Base-by-base conservation (phyloP, 1,140 invertebrate genomes). In the Ostrea denselamellosa region DNA sequence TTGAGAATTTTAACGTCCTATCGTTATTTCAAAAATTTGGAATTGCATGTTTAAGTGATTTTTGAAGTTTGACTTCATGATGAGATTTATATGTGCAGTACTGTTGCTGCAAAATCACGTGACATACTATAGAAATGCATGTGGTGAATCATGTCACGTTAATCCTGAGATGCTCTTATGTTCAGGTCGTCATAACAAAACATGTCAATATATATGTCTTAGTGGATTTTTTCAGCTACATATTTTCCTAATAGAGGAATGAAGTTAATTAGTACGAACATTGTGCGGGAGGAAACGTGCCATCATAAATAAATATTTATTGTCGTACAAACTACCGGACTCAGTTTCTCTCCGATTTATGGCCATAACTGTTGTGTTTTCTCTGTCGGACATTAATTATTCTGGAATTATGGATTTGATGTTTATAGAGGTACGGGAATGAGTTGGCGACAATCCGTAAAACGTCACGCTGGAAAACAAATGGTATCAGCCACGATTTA, bases 281-380 rank as follows among this genome's bases (percentile, higher is more conserved):
- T 77, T 77, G 68, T 77, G 68, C 68, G 68, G 68, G 68, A 77
- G 68, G 68, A 25, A 10, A 77, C 25, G 25, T 34, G 68, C 25
- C 28, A 77, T 34, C 68, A 77, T 77, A 77, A 77, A 77, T 77
- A 77, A 28, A 34, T 77, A 77, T 77, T 77, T 77, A 77, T 77
- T 77, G 68, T 77, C 25, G 25, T 34, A 77, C 68, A 77, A 77
- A 77, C 28, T 25, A 77, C 22, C 28, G 68, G 25, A 5, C 68
- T 25, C 25, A 28, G 68, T 2, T 34, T 25, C 28, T 77, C 68
- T 77, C 68, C 68, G 25, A 12, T 12, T 77, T 77, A 77, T 77
- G 68, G 68, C 68, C 68, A 77, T 77, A 77, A 77, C 68, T 77
- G 68, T 77, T 77, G 25, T 34, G 9, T 77, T 77, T 77, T 77